These are phyloP conservation scores for Neotoxoptera formosana DNA, from an alignment of 1,140 invertebrate genomes.

Conservation along the genomic window DNA sequence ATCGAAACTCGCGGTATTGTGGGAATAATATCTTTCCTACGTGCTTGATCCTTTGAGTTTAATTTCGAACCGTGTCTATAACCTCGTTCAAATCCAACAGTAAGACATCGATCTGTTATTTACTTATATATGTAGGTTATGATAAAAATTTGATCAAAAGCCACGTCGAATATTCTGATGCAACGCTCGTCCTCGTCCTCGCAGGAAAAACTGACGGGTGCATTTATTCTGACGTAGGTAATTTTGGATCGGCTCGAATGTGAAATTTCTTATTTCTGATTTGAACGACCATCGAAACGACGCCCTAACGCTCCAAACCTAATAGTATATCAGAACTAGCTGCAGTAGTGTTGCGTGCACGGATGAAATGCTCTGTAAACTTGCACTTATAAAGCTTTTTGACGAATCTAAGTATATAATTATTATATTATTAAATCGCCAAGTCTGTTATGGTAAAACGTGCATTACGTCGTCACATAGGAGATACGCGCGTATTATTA, in stretches of 20 bases:
- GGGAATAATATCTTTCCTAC: not conserved
- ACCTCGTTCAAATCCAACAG: not conserved
- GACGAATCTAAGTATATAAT: not conserved
- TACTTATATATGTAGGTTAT: too few species aligned
- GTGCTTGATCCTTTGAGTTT: not conserved
- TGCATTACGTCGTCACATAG: not conserved
- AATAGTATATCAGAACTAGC: too few species aligned
- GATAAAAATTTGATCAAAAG: not conserved
- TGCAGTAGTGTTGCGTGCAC: too few species aligned
- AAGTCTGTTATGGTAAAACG: not conserved
- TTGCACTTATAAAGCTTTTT: not conserved
- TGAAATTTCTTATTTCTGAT: not conserved
- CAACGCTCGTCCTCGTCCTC: not conserved
- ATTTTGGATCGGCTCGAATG: not conserved
- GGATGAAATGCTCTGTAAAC: not conserved
- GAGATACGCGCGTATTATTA: not conserved
- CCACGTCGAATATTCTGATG: not conserved
- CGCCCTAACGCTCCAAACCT: too few species aligned
- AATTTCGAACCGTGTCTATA: not conserved
- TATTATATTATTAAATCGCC: not conserved
- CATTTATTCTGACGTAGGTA: too few species aligned
- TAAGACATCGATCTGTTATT: not conserved
- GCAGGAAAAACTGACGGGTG: not conserved
- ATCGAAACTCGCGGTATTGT: not conserved
- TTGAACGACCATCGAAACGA: too few species aligned